Base-by-base conservation (phyloP, 2,888 invertebrate species). In the Notodonta ziczac region DNA sequence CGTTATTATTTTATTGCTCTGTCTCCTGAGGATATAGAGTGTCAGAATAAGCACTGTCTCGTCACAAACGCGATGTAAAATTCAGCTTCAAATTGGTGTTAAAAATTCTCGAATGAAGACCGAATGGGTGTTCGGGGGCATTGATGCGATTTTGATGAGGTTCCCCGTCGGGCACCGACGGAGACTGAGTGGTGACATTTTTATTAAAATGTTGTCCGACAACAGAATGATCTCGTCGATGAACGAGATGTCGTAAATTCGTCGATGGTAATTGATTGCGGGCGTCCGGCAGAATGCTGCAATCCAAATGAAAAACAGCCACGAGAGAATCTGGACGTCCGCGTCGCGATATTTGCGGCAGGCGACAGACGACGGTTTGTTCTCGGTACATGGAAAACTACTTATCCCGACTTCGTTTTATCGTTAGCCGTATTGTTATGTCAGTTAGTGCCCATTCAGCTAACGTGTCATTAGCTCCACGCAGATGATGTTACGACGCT, bases 391-490 rank as follows among this genome's bases (percentile, higher is more conserved):
- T 87, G 92, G 85, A 90, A 93, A 93, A 88, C 88, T 92, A 93
- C 93, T 93, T 92, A 93, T 82, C 84, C 82, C 83, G 78, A 90
- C 89, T 89, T 85, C 80, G 85, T 88, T 91, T 90, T 88, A 89
- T 90, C 88, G 89, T 90, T 87, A 86, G 80, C 73, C 62, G 83
- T 84, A 88, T 87, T 90, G 87, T 89, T 87, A 85, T 85, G 84
- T 85, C 84, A 85, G 83, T 84, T 78, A 82, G 77, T 83, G 74
- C 74, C 81, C 81, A 84, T 85, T 85, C 75, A 77, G 75, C 69
- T 77, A 76, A 78, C 73, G 75, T 76, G 82, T 84, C 86, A 85
- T 85, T 88, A 87, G 74, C 68, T 72, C 63, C 59, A 60, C 73
- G 71, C 67, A 78, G 80, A 83, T 84, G 82, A 75, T 76, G 74